phyloP scores from a whole-genome alignment of 2,113 vertebrate species.

The Nothocercus julius region DNA sequence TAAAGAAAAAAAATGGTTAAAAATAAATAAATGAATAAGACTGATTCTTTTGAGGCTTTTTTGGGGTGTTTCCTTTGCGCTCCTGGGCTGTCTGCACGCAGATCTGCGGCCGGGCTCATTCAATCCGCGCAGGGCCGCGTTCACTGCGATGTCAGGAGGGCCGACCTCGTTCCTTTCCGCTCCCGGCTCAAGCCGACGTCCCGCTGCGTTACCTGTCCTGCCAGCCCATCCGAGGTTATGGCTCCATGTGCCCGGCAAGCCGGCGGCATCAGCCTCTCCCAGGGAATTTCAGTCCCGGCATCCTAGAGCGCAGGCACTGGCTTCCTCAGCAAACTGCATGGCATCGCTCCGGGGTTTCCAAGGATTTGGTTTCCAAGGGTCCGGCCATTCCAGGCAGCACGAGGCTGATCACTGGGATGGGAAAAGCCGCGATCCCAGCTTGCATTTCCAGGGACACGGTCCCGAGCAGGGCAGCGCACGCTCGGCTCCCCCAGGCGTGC shows the following conservation, averaged over 20 bases:
- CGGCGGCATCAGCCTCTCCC: too few relatives aligned
- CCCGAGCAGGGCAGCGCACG: not conserved
- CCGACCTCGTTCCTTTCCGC: not conserved
- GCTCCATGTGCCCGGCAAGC: too few relatives aligned
- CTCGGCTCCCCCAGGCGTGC: rapidly evolving
- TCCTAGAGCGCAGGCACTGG: not conserved
- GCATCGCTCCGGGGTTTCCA: not conserved
- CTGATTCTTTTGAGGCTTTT: not conserved
- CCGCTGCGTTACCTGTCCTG: too few relatives aligned
- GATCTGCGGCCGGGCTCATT: not conserved
- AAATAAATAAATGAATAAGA: not conserved
- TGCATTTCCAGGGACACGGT: rapidly evolving
- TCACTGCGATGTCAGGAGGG: not conserved
- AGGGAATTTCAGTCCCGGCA: too few relatives aligned
- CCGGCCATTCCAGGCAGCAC: not conserved
- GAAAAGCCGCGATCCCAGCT: not conserved
- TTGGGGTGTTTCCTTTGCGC: not conserved
- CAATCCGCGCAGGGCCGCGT: not conserved
- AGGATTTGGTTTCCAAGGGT: not conserved
- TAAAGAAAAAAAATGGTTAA: not conserved
- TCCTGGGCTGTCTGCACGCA: rapidly evolving
- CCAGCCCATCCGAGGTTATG: too few relatives aligned
- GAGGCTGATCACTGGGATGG: not conserved
- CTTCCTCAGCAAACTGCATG: not conserved
- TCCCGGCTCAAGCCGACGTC: not conserved